Evolutionary conservation across 2,113 vertebrate genomes (phyloP).

Genomic region (Mustelus asterias): DNA sequence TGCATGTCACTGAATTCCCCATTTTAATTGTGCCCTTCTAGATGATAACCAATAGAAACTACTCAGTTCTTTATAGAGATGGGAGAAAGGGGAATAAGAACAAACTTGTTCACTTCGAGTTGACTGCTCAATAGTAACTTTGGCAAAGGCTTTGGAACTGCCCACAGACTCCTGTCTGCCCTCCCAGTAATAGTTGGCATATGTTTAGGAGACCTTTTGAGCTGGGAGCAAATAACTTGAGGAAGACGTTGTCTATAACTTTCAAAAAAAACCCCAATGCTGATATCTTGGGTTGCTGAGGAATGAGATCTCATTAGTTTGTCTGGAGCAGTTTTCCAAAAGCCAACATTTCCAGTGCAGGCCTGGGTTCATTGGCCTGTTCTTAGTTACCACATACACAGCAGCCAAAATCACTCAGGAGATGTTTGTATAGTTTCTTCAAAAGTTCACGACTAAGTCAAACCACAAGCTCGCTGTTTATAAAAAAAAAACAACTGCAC

Average conservation of each 20-base stretch:
- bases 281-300: not conserved
- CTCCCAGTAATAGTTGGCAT: not conserved
- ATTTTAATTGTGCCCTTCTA: not conserved
- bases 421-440: not conserved
- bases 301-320: not conserved
- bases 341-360: not conserved
- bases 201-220: not conserved
- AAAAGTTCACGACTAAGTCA: not conserved
- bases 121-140: not conserved
- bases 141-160: not conserved
- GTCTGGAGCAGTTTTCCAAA: not conserved
- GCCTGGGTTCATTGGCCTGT: not conserved
- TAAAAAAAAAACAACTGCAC: not conserved
- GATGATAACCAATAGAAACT: not conserved
- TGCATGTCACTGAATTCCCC: not conserved
- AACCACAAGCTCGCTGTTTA: not conserved
- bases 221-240: not conserved
- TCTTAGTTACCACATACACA: not conserved
- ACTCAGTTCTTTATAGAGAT: not conserved
- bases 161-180: not conserved
- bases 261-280: not conserved
- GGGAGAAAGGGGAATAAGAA: not conserved
- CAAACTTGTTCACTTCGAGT: not conserved
- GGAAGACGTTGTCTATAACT: not conserved
- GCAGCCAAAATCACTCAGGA: not conserved